phyloP scores from a whole-genome alignment of 2,888 invertebrate species.

The Hoplodrina ambigua region DNA sequence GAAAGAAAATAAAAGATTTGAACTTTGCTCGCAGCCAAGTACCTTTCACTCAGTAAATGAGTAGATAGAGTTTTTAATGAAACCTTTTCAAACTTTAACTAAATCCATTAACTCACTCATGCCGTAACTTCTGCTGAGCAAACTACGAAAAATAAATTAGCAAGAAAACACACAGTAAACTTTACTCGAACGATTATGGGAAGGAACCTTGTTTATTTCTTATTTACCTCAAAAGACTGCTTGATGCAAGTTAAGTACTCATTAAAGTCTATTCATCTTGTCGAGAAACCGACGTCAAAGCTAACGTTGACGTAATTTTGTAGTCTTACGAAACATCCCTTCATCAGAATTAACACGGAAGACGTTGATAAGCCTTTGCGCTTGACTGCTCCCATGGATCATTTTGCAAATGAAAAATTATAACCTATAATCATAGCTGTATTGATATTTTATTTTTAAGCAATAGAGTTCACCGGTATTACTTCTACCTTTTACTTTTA shows the following conservation, averaged over 20 bases:
- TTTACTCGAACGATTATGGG: conserved; percentile 29
- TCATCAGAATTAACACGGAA: conserved; percentile 22
- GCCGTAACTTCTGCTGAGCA: conserved; percentile 34
- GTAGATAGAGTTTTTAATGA: conserved; percentile 35
- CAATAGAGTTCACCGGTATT: too few relatives aligned
- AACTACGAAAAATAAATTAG: conserved; percentile 43
- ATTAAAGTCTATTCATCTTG: conserved; percentile 49
- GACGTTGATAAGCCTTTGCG: conserved; percentile 33
- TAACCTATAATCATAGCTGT: too few relatives aligned
- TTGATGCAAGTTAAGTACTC: conserved; percentile 51
- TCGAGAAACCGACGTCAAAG: conserved; percentile 42
- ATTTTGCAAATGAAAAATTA: conserved; percentile 8
- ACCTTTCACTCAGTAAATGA: conserved; percentile 11
- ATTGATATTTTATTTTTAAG: not conserved
- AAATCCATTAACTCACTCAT: conserved; percentile 34
- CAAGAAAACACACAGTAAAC: conserved; percentile 42
- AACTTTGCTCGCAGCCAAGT: conserved; percentile 7
- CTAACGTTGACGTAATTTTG: conserved; percentile 33
- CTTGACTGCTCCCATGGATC: conserved; percentile 4
- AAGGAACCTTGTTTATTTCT: conserved; percentile 43
- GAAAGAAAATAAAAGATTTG: not conserved
- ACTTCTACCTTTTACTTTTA: too few relatives aligned
- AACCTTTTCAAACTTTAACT: conserved; percentile 36
- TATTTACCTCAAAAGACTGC: conserved; percentile 46
- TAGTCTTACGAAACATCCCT: conserved; percentile 5